Evolutionary conservation across 30 jellyfish, hydroid and myxozoan species (phyloP).

Genomic region (Pelagia noctiluca): DNA sequence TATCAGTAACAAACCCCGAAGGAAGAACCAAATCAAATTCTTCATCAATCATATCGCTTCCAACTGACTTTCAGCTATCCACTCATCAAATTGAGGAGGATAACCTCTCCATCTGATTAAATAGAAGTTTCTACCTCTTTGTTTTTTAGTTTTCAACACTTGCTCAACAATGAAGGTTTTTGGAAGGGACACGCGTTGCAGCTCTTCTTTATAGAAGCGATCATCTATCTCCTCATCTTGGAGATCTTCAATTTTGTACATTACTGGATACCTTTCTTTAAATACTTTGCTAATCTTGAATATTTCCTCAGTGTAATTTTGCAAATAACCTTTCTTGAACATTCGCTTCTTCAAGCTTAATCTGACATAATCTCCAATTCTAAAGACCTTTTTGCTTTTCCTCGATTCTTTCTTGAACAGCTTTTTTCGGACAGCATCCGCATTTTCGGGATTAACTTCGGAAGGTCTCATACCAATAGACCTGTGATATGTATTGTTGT

Average conservation of each 20-base stretch:
- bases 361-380: constrained; percentile 51
- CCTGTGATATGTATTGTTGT: constrained; percentile 53
- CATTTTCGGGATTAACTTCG: constrained; percentile 47
- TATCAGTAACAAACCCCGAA: constrained; percentile 15
- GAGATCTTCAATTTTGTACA: constrained; percentile 42
- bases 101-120: constrained; percentile 42
- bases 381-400: not conserved
- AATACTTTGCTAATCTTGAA: constrained; percentile 18
- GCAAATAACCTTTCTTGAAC: constrained; percentile 57
- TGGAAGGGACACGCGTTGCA: constrained; percentile 43
- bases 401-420: not conserved
- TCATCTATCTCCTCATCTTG: constrained; percentile 30
- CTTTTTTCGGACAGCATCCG: not conserved
- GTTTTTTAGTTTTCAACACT: not conserved
- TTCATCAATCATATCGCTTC: constrained; percentile 29
- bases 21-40: constrained; percentile 46
- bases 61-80: constrained; percentile 32
- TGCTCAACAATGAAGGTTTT: constrained; percentile 37
- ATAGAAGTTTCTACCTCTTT: constrained; percentile 33
- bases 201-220: constrained; percentile 56
- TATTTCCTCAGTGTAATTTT: constrained; percentile 50
- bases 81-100: constrained; percentile 43
- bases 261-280: constrained; percentile 4
- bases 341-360: constrained; percentile 27
- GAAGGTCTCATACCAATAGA: constrained; percentile 51